Evolutionary conservation across 2,888 invertebrate genomes (phyloP).

Genomic region (Serripes groenlandicus): DNA sequence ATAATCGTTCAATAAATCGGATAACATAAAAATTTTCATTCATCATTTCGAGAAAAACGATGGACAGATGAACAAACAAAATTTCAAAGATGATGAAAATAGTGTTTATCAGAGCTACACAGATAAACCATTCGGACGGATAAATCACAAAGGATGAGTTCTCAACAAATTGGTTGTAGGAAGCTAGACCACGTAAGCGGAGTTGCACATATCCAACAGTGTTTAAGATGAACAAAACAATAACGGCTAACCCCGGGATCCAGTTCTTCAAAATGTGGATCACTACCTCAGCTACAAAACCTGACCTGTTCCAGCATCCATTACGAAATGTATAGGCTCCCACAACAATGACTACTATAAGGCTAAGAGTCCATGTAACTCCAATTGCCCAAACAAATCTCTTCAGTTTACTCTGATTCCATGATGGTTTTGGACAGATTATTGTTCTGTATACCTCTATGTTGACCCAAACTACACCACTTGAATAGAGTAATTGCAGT

Average conservation of each 20-base stretch:
- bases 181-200: not conserved
- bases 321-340: not conserved
- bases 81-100: conserved; percentile 18
- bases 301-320: not conserved
- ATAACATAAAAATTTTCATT: not conserved
- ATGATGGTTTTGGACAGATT: not conserved
- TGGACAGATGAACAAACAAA: conserved; percentile 3
- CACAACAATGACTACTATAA: not conserved
- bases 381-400: not conserved
- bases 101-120: conserved; percentile 10
- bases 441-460: conserved; percentile 7
- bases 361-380: not conserved
- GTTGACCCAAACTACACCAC: not conserved
- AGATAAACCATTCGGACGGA: conserved; percentile 19
- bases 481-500: conserved; percentile 6
- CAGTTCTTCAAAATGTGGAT: conserved; percentile 20
- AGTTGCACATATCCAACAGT: conserved; percentile 1
- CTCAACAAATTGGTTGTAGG: conserved; percentile 21
- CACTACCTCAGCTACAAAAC: not conserved
- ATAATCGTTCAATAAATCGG: not conserved
- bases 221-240: not conserved
- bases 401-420: not conserved
- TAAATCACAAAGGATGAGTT: conserved; percentile 3
- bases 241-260: conserved; percentile 4
- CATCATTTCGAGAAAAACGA: not conserved